Base-by-base conservation (phyloP, 1,140 invertebrate genomes). In the Dolichoris vasculosae region DNA sequence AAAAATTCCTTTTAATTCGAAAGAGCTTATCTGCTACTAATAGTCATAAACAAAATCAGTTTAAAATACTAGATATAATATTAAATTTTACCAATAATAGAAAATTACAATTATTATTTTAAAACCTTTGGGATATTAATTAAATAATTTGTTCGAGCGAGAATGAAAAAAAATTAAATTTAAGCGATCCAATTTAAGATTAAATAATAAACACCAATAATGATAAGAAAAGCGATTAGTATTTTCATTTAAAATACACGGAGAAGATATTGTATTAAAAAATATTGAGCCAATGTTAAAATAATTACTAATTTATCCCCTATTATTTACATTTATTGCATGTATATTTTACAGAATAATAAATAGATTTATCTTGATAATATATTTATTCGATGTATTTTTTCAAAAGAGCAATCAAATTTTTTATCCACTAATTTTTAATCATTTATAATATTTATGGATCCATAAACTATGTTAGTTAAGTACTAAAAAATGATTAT, bases 371-470 rank as follows among this genome's bases (percentile, higher is more conserved):
- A 69, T 69, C 35, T 23, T 17, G 1, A 4, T 69, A 69, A 43
- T 43, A 11, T n/a, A 71, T 26, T 26, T n/a, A 9, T 43, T 32
- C 17, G n/a, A 26, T n/a, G 38, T 26, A 43, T 4, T 40, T 71
- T 71, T 71, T 30, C 15, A 30, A 32, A 30, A 67, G 11, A 15
- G 32, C 17, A 4, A 67, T 35, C 2, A 35, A 67, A 15, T 13
- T 32, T n/a, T 73, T 40, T 73, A 40, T 0, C 26, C 13, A 43
- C 11, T 43, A 13, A 26, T 43, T 43, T n/a, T 43, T 23, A 40
- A 73, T 73, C 67, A 69, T 73, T 73, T 73, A 40, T 73, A 11
- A 73, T 43, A 71, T 71, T 40, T 17, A 71, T 71, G 26, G 35
- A 30, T 9, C 38, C 23, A 71, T 40, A 71, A 43, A 71, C 17